phyloP scores from a whole-genome alignment of 2,888 invertebrate species.

The Hydroisotoma schaefferi region DNA sequence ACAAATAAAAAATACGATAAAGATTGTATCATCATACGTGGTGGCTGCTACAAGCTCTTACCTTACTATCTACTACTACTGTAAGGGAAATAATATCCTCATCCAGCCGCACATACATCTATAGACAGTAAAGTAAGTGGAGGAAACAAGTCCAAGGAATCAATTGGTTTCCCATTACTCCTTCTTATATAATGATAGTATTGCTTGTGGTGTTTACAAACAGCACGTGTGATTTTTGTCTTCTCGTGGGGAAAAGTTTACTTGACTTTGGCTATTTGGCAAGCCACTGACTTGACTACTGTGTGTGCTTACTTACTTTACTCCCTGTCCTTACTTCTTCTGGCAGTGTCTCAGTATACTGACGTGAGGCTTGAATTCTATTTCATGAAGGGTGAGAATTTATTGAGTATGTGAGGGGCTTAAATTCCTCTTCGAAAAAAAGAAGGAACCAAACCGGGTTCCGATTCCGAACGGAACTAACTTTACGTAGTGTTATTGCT shows the following conservation, averaged over 20 bases:
- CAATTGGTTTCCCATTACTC: constrained; percentile 17
- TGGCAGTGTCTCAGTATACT: constrained; percentile 13
- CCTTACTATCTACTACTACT: no score
- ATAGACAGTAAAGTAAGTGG: neutral
- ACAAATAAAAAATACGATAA: no score
- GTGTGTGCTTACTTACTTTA: constrained; percentile 10
- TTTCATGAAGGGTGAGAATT: constrained; percentile 30
- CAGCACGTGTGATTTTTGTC: constrained; percentile 24
- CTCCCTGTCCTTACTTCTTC: constrained; percentile 10
- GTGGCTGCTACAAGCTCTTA: no score
- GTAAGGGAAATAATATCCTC: neutral
- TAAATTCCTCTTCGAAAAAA: constrained; percentile 3
- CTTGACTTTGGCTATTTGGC: neutral
- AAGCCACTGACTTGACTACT: no score
- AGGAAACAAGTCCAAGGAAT: neutral
- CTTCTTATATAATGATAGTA: constrained; percentile 15
- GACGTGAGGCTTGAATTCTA: constrained; percentile 20
- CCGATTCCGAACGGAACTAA: neutral
- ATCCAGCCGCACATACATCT: constrained; percentile 1
- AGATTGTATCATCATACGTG: no score
- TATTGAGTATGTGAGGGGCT: constrained; percentile 29
- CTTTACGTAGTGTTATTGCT: no score
- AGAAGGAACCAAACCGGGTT: neutral
- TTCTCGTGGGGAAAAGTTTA: constrained; percentile 9
- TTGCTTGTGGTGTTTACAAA: constrained; percentile 23